Evolutionary conservation across 1,140 invertebrate species (phyloP), one percentile per base, ranked within the genome.

Genomic region (Drosophila mojavensis): DNA sequence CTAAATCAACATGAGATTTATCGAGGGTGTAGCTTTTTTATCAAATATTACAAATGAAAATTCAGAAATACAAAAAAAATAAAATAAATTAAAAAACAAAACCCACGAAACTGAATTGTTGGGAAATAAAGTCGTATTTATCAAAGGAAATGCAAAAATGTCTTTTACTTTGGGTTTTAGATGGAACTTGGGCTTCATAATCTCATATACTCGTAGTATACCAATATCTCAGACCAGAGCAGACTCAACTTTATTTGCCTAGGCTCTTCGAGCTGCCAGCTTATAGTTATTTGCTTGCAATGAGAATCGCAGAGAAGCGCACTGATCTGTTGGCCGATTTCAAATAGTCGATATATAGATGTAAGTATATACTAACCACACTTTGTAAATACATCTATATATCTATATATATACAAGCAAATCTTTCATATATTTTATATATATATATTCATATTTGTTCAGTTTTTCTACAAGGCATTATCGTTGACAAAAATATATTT

Each of bases 51-150:
- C 36, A 61, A 60, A 36, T 26, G 17, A n/a, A 56, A 68, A 61
- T 67, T 61, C 11, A 53, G 54, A 56, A 63, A 43, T n/a, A 9
- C 7, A 10, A 5, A 45, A 24, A 36, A 47, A 74, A 45, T 20
- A 41, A 13, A 79, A 76, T 56, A 47, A 55, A n/a, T n/a, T 45
- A 81, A 54, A 45, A 5, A 45, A n/a, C n/a, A 45, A 45, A 69
- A 66, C 76, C 58, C 66, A 54, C 68, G 72, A 75, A 78, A 61
- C 47, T 67, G 58, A 81, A 73, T 69, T 50, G 75, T 77, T 67
- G 56, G 20, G 69, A 75, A 85, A 85, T 85, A 85, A 88, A 85
- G 39, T 81, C 83, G 65, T 88, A 85, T 88, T 79, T 82, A 85
- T 58, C 67, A 67, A 58, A 68, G 28, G n/a, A 24, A 5, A 17